Percentiles rank a stretch among this genome's conserved stretches.
Conservation (phyloP, 2,797 vertebrate species). For the Malurus splendens region DNA sequence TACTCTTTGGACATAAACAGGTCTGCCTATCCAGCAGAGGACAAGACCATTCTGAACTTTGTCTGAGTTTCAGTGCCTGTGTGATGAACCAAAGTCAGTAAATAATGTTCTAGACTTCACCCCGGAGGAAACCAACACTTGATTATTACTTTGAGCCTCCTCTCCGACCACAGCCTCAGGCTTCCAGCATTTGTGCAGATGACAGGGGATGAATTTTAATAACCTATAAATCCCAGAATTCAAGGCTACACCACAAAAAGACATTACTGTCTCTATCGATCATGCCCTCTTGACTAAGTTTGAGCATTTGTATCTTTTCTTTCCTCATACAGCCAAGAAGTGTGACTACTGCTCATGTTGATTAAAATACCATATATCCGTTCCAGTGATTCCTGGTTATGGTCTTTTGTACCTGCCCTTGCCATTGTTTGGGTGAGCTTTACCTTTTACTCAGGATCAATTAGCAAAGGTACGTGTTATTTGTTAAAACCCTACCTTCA, state of each 20-base stretch:
- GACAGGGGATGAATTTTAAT: neutral
- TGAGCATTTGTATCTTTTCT: neutral
- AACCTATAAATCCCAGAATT: neutral
- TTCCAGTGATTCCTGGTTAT: neutral
- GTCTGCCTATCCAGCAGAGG: neutral
- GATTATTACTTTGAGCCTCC: neutral
- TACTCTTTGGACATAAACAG: neutral
- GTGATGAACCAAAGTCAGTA: neutral
- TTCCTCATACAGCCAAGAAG: neutral
- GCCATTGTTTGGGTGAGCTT: neutral
- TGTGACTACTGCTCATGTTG: neutral
- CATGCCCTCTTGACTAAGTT: neutral
- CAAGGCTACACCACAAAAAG: neutral
- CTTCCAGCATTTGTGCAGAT: neutral
- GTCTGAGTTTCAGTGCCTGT: neutral
- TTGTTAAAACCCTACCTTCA: slow-evolving; percentile 41
- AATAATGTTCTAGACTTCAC: neutral
- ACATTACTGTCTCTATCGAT: neutral
- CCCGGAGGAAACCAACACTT: neutral
- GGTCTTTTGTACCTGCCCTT: neutral
- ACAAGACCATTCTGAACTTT: neutral
- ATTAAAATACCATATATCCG: neutral
- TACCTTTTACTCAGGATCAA: neutral
- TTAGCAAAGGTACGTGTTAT: neutral
- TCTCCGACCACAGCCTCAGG: neutral